Conservation (phyloP, 2,797 vertebrate genomes). For the Cirrhinus molitorella region DNA sequence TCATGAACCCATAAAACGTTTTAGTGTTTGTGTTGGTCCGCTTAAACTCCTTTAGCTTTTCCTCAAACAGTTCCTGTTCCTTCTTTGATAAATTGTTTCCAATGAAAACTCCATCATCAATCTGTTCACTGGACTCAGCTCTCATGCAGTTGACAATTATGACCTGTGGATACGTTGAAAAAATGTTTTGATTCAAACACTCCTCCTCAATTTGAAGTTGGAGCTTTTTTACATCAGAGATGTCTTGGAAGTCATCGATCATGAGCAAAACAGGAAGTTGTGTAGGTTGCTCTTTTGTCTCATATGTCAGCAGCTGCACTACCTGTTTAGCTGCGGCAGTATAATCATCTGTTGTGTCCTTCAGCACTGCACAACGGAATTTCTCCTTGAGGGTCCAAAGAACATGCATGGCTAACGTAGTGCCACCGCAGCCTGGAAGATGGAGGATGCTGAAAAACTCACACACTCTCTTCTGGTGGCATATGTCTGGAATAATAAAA, state of each 20-base stretch:
- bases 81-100: constrained; percentile 68
- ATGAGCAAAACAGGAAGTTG: constrained; percentile 81
- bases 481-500: constrained; percentile 66
- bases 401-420: constrained; percentile 83
- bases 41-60: constrained; percentile 71
- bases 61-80: constrained; percentile 69
- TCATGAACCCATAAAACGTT: constrained; percentile 80
- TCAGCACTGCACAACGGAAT: constrained; percentile 84
- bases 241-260: constrained; percentile 85
- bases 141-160: constrained; percentile 77
- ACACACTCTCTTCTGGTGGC: constrained; percentile 70
- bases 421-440: constrained; percentile 85
- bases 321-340: constrained; percentile 77
- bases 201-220: constrained; percentile 70
- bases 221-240: constrained; percentile 76
- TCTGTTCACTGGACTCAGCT: constrained; percentile 55
- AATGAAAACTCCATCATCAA: constrained; percentile 64
- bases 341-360: constrained; percentile 71
- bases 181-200: constrained; percentile 57
- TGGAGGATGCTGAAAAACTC: constrained; percentile 81
- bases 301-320: constrained; percentile 73
- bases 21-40: constrained; percentile 65
- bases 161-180: constrained; percentile 65
- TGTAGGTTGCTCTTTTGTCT: constrained; percentile 63
- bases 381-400: constrained; percentile 80